Conservation (phyloP, 2,888 invertebrate genomes). For the Spilarctia lutea region DNA sequence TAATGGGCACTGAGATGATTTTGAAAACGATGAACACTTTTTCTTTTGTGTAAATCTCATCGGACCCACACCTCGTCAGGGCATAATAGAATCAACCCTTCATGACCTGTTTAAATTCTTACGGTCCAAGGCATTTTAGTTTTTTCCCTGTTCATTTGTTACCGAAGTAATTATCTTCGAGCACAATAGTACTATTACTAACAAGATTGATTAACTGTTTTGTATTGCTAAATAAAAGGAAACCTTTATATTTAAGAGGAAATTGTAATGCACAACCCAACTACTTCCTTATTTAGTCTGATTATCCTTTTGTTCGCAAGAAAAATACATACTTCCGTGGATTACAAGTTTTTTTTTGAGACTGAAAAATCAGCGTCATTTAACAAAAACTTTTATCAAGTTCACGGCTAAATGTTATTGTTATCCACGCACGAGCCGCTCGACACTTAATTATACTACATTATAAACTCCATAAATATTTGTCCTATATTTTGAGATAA, state of each 20-base stretch:
- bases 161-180: not conserved
- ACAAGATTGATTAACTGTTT: not conserved
- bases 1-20: not conserved
- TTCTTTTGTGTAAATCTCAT: not conserved
- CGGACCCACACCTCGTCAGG: not conserved
- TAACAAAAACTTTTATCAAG: slow-evolving; percentile 46
- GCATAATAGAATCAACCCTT: not conserved
- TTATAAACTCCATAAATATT: slow-evolving; percentile 2
- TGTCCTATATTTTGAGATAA: not conserved
- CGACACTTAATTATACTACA: not conserved
- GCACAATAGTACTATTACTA: not conserved
- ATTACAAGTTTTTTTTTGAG: slow-evolving; percentile 15
- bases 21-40: not conserved
- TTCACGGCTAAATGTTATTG: slow-evolving; percentile 46
- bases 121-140: not conserved
- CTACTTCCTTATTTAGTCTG: slow-evolving; percentile 43
- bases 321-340: slow-evolving; percentile 25
- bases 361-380: not conserved
- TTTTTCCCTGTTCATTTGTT: not conserved
- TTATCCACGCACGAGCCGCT: slow-evolving; percentile 26
- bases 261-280: slow-evolving; percentile 32
- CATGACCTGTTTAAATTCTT: not conserved
- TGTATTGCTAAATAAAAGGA: slow-evolving; percentile 17
- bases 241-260: slow-evolving; percentile 45
- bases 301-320: slow-evolving; percentile 33